Percentiles rank a stretch among this genome's conserved stretches.
Evolutionary conservation across 2,113 vertebrate species (phyloP).

Genomic region (Antigone vipio): DNA sequence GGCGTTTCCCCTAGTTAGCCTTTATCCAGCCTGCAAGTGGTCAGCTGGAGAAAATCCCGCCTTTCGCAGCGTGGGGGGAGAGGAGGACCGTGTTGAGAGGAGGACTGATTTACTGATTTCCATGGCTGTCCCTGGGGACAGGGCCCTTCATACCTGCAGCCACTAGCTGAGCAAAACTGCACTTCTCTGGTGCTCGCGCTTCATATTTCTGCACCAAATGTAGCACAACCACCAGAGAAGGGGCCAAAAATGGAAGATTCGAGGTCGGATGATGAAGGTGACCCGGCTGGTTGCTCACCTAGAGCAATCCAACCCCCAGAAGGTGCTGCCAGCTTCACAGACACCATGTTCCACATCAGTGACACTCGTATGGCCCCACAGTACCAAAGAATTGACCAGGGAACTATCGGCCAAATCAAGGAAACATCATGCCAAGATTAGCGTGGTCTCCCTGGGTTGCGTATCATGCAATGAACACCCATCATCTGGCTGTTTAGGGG

Average conservation of each 20-base stretch:
- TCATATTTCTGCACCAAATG: not conserved
- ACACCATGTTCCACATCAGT: not conserved
- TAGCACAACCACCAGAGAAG: not conserved
- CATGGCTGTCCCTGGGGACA: not conserved
- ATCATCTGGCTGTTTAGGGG: not conserved
- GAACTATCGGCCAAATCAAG: not conserved
- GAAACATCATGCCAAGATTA: not conserved
- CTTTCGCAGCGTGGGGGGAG: not conserved
- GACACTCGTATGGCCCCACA: not conserved
- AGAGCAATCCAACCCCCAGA: not conserved
- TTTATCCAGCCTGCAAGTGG: not conserved
- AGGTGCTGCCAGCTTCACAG: not conserved
- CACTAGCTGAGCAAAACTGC: not conserved
- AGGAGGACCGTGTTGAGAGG: not conserved
- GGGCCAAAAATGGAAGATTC: not conserved
- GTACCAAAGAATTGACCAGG: not conserved
- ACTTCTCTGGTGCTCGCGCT: not conserved
- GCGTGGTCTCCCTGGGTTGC: not conserved
- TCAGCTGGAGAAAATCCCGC: not conserved
- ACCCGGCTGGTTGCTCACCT: not conserved
- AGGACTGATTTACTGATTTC: not conserved
- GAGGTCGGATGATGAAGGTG: accelerated
- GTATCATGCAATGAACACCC: not conserved
- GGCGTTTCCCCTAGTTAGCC: not conserved
- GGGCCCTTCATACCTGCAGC: not conserved